phyloP scores from a whole-genome alignment of 23 tunicate species.

The Ascidia mentula region DNA sequence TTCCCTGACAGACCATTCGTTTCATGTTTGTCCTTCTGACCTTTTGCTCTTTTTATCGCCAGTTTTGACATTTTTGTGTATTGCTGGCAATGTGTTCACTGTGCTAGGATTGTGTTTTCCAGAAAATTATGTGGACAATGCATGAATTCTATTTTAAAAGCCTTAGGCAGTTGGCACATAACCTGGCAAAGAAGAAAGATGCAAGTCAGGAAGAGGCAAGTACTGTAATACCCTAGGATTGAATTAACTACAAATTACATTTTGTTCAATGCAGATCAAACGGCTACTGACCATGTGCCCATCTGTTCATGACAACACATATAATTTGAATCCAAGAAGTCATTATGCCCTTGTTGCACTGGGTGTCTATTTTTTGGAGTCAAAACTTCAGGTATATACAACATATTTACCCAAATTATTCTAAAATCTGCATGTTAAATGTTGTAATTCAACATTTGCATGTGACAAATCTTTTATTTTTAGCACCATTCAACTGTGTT shows the following conservation, averaged over 20 bases:
- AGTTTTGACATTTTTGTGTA: background rate
- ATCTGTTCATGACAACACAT: slow-evolving; percentile 16
- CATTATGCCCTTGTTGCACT: slow-evolving; percentile 57
- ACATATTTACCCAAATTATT: background rate
- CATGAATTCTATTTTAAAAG: slow-evolving; percentile 50
- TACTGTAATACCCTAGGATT: background rate
- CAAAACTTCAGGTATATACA: slow-evolving; percentile 45
- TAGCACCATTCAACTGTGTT: slow-evolving; percentile 53
- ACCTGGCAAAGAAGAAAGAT: slow-evolving; percentile 50
- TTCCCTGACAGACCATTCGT: background rate
- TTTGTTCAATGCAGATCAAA: slow-evolving; percentile 52
- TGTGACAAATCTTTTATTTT: slow-evolving; percentile 5
- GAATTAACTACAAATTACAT: background rate
- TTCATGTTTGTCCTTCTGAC: background rate
- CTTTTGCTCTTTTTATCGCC: background rate
- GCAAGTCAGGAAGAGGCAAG: slow-evolving; percentile 35
- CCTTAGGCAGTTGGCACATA: slow-evolving; percentile 51
- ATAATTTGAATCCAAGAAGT: slow-evolving; percentile 30
- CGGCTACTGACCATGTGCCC: slow-evolving; percentile 60
- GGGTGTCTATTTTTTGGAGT: slow-evolving; percentile 61
- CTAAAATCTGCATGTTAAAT: background rate
- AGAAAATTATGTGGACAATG: slow-evolving; percentile 15
- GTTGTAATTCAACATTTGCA: background rate
- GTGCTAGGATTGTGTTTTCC: slow-evolving; percentile 6
- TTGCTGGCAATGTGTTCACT: slow-evolving; percentile 3